Evolutionary conservation across 1,140 invertebrate species (phyloP).

Genomic region (Plectus sambesii): DNA sequence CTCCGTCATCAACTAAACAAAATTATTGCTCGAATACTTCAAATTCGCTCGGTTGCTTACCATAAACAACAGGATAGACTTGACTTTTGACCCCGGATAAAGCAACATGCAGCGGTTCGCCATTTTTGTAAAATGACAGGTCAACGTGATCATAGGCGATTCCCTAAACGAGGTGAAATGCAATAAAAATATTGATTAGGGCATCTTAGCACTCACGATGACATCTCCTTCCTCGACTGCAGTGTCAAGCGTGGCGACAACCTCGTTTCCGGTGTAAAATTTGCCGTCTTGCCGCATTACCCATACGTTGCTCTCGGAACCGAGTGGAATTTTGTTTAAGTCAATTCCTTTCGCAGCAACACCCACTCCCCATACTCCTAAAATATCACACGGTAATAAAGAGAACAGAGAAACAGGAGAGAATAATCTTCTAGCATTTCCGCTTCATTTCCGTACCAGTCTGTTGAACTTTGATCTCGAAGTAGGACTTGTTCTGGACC

Average conservation of each 20-base stretch:
- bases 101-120: constrained; percentile 69
- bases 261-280: constrained; percentile 68
- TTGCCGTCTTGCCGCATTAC: constrained; percentile 75
- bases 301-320: constrained; percentile 76
- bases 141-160: constrained; percentile 91
- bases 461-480: constrained; percentile 95
- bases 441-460: constrained; percentile 62
- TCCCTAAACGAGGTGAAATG: constrained; percentile 55
- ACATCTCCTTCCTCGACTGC: constrained; percentile 79
- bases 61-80: constrained; percentile 80
- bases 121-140: constrained; percentile 88
- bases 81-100: constrained; percentile 75
- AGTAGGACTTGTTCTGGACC: constrained; percentile 95
- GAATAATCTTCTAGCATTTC: constrained; percentile 3
- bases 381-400: constrained; percentile 15
- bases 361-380: constrained; percentile 78
- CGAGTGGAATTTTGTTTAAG: constrained; percentile 69
- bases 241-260: constrained; percentile 59
- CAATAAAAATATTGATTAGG: constrained; percentile 20
- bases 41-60: constrained; percentile 53
- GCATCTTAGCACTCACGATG: constrained; percentile 56
- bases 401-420: constrained; percentile 8
- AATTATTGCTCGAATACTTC: constrained; percentile 35
- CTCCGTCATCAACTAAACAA: constrained; percentile 84
- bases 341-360: constrained; percentile 74